phyloP scores from a whole-genome alignment of 1,140 invertebrate genomes.

The Cyclina sinensis region DNA sequence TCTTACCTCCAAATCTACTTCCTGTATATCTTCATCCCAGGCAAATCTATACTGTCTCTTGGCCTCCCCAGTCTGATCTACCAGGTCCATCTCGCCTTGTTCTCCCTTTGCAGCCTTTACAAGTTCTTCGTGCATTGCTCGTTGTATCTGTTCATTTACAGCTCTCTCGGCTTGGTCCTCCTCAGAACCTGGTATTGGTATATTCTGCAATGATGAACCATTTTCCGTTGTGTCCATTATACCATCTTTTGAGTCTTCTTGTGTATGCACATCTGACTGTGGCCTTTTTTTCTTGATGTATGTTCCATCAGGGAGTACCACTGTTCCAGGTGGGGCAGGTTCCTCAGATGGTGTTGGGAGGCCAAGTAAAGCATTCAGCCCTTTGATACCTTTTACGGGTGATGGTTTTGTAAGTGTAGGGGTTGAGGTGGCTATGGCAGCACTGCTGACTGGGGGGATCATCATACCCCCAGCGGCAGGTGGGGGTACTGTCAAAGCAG shows the following conservation, averaged over 20 bases:
- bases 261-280: neutral
- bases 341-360: conserved; percentile 14
- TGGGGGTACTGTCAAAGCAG: conserved; percentile 67
- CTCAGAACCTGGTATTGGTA: conserved; percentile 65
- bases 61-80: neutral
- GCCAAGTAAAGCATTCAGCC: conserved; percentile 59
- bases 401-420: conserved; percentile 1
- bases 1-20: conserved; percentile 30
- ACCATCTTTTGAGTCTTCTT: neutral
- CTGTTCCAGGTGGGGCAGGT: conserved; percentile 21
- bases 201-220: conserved; percentile 58
- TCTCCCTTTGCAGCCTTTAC: conserved; percentile 60
- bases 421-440: neutral
- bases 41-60: conserved; percentile 82
- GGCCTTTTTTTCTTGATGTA: conserved; percentile 36
- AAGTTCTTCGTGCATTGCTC: conserved; percentile 66
- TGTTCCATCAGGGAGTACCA: conserved; percentile 38
- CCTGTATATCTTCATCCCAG: conserved; percentile 78
- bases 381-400: conserved; percentile 33
- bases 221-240: neutral
- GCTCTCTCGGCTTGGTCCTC: conserved; percentile 68
- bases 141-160: conserved; percentile 66
- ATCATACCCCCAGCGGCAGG: conserved; percentile 45
- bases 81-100: neutral
- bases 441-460: conserved; percentile 21